Base-by-base conservation (phyloP, 2,113 vertebrate genomes). In the Conger conger region DNA sequence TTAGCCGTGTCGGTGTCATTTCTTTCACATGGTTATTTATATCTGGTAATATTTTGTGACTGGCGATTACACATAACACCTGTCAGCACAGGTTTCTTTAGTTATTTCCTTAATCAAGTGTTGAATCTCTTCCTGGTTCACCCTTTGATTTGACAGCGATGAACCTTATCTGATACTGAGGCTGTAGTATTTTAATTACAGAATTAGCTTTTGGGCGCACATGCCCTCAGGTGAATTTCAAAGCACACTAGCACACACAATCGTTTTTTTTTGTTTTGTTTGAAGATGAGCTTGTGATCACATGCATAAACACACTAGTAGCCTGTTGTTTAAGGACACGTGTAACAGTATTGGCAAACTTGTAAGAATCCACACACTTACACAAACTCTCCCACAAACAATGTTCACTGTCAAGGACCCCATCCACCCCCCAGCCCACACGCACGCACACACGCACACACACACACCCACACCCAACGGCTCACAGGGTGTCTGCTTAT, bases 401-500 rank as follows among this genome's bases (percentile, higher is more conserved):
- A 50, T n/a, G 78, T 40, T 79, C 78, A 18, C 78, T 79, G 8
- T n/a, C 27, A 16, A 38, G 57, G 23, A 20, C 3, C 54, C 15
- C 54, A 9, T 16, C 3, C 57, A 53, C 1, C 23, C 57, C 57
- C 23, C 54, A 16, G 36, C 63, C 37, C 42, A 76, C 30, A 87
- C 38, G 76, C 23, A 85, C 73, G 33, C 30, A 1, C 76, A 77
- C 30, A n/a, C 68, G 36, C 57, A 77, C 76, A 35, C 76, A 27
- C 50, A 40, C 80, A 87, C 54, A 54, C 37, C 0, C 57, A 81
- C 88, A 68, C 83, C 45, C 54, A 4, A 83, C 82, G 42, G 87
- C 89, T 79, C 80, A 78, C 90, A 83, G 60, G 5, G 33, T 68
- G 87, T 53, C 79, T 85, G 89, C 83, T 79, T 76, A n/a, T 57